Percentiles rank a stretch among this genome's conserved stretches.
These are phyloP conservation scores for Hesperia comma DNA, from an alignment of 2,888 invertebrate genomes.

Conservation along the genomic window DNA sequence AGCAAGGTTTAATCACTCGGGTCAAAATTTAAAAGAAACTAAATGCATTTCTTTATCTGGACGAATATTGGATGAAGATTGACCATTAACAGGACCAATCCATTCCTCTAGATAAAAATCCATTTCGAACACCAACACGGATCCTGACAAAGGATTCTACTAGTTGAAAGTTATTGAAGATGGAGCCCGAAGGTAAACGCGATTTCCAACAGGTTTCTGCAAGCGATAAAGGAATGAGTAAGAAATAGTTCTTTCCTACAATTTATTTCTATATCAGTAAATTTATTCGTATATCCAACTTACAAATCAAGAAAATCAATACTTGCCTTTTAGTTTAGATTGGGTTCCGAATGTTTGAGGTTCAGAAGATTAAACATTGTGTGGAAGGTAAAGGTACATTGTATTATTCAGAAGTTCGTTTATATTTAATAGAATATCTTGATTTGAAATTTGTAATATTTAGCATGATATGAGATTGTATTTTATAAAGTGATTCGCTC, in stretches of 20 bases:
- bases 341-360: neutral
- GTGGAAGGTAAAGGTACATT: neutral
- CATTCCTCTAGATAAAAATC: conserved; percentile 17
- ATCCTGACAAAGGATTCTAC: conserved; percentile 13
- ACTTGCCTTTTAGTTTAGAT: neutral
- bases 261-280: conserved; percentile 9
- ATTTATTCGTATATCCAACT: neutral
- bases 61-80: conserved; percentile 9
- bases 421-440: too few relatives aligned
- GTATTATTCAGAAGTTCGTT: neutral
- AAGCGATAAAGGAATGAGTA: conserved; percentile 19
- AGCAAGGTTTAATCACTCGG: neutral
- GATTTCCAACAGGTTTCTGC: conserved; percentile 10
- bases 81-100: conserved; percentile 1
- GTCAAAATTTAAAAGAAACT: neutral
- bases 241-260: conserved; percentile 11
- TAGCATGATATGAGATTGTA: too few relatives aligned
- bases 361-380: neutral
- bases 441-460: too few relatives aligned
- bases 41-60: neutral
- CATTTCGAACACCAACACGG: conserved; percentile 13
- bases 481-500: too few relatives aligned
- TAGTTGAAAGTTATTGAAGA: conserved; percentile 24
- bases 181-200: conserved; percentile 6
- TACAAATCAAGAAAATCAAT: neutral